phyloP scores from a whole-genome alignment of 2,888 invertebrate genomes.

The Colostygia pectinataria region DNA sequence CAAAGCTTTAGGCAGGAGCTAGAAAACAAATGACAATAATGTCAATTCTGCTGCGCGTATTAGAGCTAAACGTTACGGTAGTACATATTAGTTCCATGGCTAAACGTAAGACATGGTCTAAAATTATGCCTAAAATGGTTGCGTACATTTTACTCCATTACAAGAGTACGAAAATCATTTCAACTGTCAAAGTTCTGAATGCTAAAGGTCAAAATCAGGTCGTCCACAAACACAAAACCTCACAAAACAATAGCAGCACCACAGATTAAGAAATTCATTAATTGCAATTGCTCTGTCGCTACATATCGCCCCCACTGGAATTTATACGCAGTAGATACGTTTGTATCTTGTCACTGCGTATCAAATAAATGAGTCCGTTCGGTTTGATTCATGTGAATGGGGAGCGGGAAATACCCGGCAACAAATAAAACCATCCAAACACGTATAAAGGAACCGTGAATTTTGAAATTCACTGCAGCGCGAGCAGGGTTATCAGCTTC shows the following conservation, averaged over 20 bases:
- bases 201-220: background rate
- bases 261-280: constrained; percentile 24
- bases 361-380: constrained; percentile 79
- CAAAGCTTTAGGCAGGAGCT: no score
- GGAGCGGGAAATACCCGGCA: constrained; percentile 69
- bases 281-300: constrained; percentile 26
- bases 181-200: background rate
- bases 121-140: no score
- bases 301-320: constrained; percentile 31
- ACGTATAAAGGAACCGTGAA: constrained; percentile 44
- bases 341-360: constrained; percentile 64
- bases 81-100: no score
- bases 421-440: constrained; percentile 71
- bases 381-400: constrained; percentile 79
- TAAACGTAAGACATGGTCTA: no score
- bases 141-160: no score
- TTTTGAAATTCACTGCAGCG: constrained; percentile 41
- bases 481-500: constrained; percentile 31
- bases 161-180: no score
- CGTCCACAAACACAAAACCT: background rate
- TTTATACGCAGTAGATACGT: constrained; percentile 48
- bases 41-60: no score
- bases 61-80: no score
- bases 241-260: background rate
- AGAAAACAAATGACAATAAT: no score